These are phyloP conservation scores for Meteorus sp. DNA, from an alignment of 1,140 invertebrate genomes.

Conservation along the genomic window DNA sequence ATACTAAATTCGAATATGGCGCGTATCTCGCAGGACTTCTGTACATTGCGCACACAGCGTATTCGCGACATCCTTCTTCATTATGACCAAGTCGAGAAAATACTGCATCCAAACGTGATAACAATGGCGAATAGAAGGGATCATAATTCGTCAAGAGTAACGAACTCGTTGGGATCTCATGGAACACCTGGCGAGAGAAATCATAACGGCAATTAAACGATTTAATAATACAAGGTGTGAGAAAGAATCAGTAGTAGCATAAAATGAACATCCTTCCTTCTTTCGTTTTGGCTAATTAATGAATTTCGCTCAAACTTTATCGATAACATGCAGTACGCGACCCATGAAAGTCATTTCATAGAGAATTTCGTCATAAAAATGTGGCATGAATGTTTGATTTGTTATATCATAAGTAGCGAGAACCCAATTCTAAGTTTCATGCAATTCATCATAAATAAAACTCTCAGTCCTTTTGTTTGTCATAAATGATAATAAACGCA, in stretches of 20 bases:
- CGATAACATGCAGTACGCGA: too few relatives aligned
- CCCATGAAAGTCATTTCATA: too few relatives aligned
- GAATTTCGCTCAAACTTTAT: too few relatives aligned
- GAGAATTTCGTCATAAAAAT: too few relatives aligned
- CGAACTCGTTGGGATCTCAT: conserved; percentile 80
- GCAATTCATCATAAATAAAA: too few relatives aligned
- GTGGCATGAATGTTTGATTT: too few relatives aligned
- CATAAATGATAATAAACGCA: too few relatives aligned
- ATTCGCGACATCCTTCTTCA: conserved; percentile 75
- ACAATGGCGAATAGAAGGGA: conserved; percentile 81
- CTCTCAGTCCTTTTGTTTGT: too few relatives aligned
- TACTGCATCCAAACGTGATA: conserved; percentile 79
- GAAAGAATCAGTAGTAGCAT: not conserved
- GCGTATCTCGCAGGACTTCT: conserved; percentile 81
- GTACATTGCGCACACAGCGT: conserved; percentile 84
- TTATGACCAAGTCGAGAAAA: conserved; percentile 74
- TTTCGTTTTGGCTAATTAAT: too few relatives aligned
- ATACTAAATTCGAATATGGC: conserved; percentile 84
- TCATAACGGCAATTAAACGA: conserved; percentile 20
- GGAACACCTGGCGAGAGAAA: conserved; percentile 67
- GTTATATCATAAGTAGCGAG: too few relatives aligned
- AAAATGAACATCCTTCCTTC: too few relatives aligned
- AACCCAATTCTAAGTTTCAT: too few relatives aligned
- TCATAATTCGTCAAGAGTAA: conserved; percentile 82
- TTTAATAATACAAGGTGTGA: conserved; percentile 3